Conservation (phyloP, 1,140 invertebrate species). For the Pteromalus puparum region DNA sequence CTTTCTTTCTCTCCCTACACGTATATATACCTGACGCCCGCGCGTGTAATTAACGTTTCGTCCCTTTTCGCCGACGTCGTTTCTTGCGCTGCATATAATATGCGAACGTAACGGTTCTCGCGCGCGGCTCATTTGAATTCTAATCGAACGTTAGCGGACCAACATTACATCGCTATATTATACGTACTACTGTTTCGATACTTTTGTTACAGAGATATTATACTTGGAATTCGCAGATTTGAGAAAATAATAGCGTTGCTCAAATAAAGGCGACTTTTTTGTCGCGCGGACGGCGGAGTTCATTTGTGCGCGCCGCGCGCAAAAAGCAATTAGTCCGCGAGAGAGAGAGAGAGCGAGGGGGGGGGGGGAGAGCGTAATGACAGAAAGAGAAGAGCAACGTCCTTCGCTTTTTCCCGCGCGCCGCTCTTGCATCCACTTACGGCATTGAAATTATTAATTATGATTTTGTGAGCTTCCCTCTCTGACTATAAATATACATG, state of each 20-base stretch:
- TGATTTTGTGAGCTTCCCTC: slow-evolving; percentile 59
- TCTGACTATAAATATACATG: neutral
- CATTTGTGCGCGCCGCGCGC: slow-evolving; percentile 32
- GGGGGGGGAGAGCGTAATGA: slow-evolving; percentile 25
- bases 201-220: too few species aligned
- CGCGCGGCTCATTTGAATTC: slow-evolving; percentile 44
- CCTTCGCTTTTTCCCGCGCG: slow-evolving; percentile 39
- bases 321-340: slow-evolving; percentile 65
- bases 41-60: slow-evolving; percentile 7
- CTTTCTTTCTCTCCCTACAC: neutral
- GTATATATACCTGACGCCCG: neutral
- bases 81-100: neutral
- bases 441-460: slow-evolving; percentile 70
- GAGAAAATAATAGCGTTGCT: neutral
- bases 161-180: too few species aligned
- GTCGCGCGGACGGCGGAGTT: neutral
- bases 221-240: neutral
- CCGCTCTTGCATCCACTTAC: slow-evolving; percentile 56
- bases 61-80: neutral
- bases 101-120: neutral
- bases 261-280: neutral
- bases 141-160: neutral
- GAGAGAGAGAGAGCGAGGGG: too few species aligned
- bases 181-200: too few species aligned
- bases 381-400: slow-evolving; percentile 11